Evolutionary conservation across 2,113 vertebrate species (phyloP), one percentile per base, ranked within the genome.

Genomic region (Engystomops pustulosus): DNA sequence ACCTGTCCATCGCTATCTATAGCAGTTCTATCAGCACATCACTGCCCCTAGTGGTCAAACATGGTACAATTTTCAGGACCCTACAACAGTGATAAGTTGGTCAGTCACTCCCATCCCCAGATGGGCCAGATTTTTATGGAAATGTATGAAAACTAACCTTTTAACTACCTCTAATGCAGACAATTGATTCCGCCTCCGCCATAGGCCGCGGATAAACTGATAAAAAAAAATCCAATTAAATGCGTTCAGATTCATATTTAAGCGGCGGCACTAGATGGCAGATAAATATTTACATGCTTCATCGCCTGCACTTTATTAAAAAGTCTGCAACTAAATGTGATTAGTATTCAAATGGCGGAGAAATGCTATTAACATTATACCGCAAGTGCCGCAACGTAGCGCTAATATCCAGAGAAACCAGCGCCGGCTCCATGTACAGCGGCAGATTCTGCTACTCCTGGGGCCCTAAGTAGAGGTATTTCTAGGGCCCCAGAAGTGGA

Each of bases 301-400:
- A 70, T 51, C 36, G 79, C 79, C 27, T 36, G 18, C 79, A 53
- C 32, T 81, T 80, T 70, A 81, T 81, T 81, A 81, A 69, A 80
- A 53, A 81, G 65, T 51, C 32, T 36, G 45, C 23, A 70, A 70
- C 45, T 30, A 49, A 70, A 45, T 68, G 20, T 53, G 65, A 36
- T 70, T 70, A 53, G 68, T 51, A 81, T 81, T 81, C 32, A 81
- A 69, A 81, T 53, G 30, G 62, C 25, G 69, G 65, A 60, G 17
- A 51, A 45, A 70, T 70, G 30, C 32, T 70, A 27, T 51, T 17
- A 68, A 25, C 23, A 15, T 20, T 10, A 23, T 27, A 51, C 62
- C 4, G 6, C 27, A 17, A 55, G 27, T 14, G 41, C 38, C 2
- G 18, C 32, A 25, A 34, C 27, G 4, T 55, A 55, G 55, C 6